Evolutionary conservation across 1,140 invertebrate species (phyloP).

Genomic region (Parapsyche elsis): DNA sequence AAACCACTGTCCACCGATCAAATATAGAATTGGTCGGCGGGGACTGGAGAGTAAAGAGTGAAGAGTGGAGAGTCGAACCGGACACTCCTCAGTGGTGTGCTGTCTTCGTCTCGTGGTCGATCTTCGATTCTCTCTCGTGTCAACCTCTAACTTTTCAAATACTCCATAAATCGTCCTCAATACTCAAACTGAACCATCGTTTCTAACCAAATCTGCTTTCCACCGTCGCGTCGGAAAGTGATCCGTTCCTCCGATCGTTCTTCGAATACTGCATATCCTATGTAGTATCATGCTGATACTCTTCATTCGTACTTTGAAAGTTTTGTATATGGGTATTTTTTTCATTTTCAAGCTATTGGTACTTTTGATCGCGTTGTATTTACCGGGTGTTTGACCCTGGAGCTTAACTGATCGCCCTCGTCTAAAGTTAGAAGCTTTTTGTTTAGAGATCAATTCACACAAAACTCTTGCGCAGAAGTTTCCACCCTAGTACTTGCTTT

Average conservation of each 20-base stretch:
- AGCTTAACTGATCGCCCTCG: not conserved
- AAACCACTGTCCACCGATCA: constrained; percentile 36
- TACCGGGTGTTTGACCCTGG: constrained; percentile 27
- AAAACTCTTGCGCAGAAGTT: not conserved
- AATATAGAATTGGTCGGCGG: constrained; percentile 34
- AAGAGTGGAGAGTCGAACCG: not conserved
- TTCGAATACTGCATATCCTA: not conserved
- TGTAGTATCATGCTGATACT: not conserved
- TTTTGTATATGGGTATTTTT: not conserved
- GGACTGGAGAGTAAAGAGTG: too few species aligned
- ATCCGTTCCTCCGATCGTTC: not conserved
- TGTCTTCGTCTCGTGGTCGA: not conserved
- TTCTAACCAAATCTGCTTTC: too few species aligned
- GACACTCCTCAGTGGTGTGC: not conserved
- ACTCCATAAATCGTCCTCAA: too few species aligned
- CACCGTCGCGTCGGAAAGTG: not conserved
- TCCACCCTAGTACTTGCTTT: not conserved
- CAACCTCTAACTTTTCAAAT: not conserved
- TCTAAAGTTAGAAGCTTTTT: constrained; percentile 29
- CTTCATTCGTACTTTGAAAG: not conserved
- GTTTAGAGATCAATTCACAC: not conserved
- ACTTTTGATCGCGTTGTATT: not conserved
- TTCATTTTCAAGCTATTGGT: too few species aligned
- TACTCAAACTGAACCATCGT: too few species aligned
- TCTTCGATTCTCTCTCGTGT: not conserved